Evolutionary conservation across 2,888 invertebrate species (phyloP), one percentile per base, ranked within the genome.

Genomic region (Dermolepida albohirtum): DNA sequence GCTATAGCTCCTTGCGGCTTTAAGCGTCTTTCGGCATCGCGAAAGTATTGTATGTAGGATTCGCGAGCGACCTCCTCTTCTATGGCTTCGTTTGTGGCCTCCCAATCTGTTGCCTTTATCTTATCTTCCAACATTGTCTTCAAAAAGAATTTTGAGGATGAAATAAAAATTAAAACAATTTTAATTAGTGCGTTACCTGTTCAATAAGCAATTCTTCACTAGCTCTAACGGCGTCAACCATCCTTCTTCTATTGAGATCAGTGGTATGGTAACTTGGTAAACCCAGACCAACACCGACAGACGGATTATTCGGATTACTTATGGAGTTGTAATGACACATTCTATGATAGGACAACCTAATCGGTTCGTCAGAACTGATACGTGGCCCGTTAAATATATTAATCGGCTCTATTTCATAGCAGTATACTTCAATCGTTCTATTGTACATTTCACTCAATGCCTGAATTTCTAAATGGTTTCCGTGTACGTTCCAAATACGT

Each of bases 101-200:
- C 95, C 93, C 94, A 95, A 82, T 96, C 95, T 5, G 95, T 94
- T 70, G 94, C 94, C 76, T 91, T 89, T 52, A 95, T 82, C 81
- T 96, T 96, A 81, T 96, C 95, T 82, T 95, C 92, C 75, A 96
- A 85, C 95, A 96, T 96, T 0, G 94, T 91, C 90, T 93, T 72
- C 22, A 17, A 50, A 74, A 65, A 8, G 34, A 34, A 34, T 34
- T 34, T 34, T n/a, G n/a, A n/a, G n/a, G n/a, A n/a, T n/a, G n/a
- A n/a, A n/a, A n/a, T n/a, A n/a, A n/a, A n/a, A n/a, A 34, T 34
- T 34, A 6, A 34, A 34, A 34, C 6, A 34, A 5, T 11, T 50
- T 54, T 29, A 14, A 40, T 41, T 8, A 34, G 12, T 78, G 90
- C 91, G 12, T 14, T 14, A 54, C 54, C 86, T 93, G 91, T 83